These are phyloP conservation scores for Halcyon badia DNA, from an alignment of 2,797 vertebrate genomes.

Conservation along the genomic window DNA sequence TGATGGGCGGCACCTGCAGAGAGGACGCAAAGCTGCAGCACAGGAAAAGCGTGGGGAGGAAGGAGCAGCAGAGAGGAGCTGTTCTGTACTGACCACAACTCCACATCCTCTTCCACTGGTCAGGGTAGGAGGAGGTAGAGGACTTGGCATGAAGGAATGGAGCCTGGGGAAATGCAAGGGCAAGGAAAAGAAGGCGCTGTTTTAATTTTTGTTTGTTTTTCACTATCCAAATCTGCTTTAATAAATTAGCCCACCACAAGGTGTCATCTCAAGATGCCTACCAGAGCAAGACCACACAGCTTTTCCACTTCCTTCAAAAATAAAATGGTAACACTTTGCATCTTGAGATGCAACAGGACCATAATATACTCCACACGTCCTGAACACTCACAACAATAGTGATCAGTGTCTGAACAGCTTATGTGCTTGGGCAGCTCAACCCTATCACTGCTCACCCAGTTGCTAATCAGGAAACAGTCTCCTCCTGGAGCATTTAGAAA, in stretches of 20 bases:
- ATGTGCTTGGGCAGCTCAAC: background rate
- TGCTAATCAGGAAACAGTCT: background rate
- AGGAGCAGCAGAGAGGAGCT: background rate
- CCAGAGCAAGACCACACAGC: background rate
- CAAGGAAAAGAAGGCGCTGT: too few species aligned
- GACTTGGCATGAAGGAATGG: background rate
- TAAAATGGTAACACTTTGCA: background rate
- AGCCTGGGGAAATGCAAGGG: background rate
- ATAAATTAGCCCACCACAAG: background rate
- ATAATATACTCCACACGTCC: background rate
- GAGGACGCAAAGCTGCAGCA: background rate
- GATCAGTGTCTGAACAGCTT: background rate
- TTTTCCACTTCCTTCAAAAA: background rate
- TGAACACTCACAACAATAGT: background rate
- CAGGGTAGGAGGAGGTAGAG: background rate
- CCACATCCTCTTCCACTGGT: accelerated
- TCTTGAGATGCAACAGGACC: background rate
- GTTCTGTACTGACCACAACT: background rate
- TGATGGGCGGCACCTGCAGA: background rate
- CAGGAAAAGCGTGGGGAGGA: background rate
- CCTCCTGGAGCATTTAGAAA: background rate
- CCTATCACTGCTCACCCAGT: accelerated
- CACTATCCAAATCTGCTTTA: background rate
- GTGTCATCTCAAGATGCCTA: background rate
- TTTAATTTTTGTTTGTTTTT: background rate